Evolutionary conservation across 2,113 vertebrate species (phyloP), one percentile per base, ranked within the genome.

Genomic region (Notarius quadriscutis): DNA sequence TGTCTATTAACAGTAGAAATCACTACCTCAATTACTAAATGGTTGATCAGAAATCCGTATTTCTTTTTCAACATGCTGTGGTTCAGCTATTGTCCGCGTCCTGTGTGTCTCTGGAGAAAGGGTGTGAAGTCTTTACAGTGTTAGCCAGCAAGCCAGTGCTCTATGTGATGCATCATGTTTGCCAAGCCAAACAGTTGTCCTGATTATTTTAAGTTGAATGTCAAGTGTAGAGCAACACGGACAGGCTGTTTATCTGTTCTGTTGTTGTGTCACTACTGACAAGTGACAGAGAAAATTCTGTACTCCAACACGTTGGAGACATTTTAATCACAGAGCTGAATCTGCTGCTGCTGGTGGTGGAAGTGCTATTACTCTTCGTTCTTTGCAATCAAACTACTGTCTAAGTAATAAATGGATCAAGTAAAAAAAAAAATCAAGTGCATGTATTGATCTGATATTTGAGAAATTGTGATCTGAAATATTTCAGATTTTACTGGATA

Each of bases 191-290:
- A 30, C 83, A 57, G 71, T 72, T 48, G 34, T 41, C 57, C 55
- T 84, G 25, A n/a, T 75, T 57, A 75, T 75, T 74, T 60, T 15
- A 79, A 79, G 75, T 51, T 55, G 75, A 55, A 58, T 62, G 69
- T 72, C 71, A 74, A 50, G 30, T n/a, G 55, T n/a, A 53, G 22
- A 75, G 55, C 83, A 71, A 75, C 15, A 55, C 27, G 83, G 22
- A 62, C 20, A 8, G 2, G 30, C 27, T 60, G 55, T 22, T 41
- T 75, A 15, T 75, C 62, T 71, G 41, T 30, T 62, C 53, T 58
- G 55, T 17, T 41, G 67, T 27, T 41, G 67, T 84, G 83, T 74
- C 27, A 84, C 83, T 60, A 25, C 69, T 84, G 69, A 60, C 83
- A 34, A 41, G 55, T 27, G 69, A 41, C 55, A 58, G 1, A 74